phyloP scores from a whole-genome alignment of 2,888 invertebrate genomes.

The Pecten maximus region DNA sequence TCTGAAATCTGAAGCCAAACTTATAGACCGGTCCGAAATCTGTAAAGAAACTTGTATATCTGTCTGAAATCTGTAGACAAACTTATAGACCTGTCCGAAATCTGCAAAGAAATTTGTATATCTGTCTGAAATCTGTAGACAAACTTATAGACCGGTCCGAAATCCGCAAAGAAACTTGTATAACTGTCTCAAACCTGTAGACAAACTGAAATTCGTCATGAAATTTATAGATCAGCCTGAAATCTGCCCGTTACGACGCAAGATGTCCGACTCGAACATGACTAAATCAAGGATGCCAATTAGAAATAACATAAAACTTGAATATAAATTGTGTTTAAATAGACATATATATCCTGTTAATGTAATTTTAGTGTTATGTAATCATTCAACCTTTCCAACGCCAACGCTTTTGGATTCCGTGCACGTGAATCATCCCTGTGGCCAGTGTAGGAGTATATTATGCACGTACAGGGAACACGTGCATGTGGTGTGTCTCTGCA shows the following conservation, averaged over 20 bases:
- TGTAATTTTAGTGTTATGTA: not conserved
- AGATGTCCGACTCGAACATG: no score
- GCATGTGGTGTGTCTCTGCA: not conserved
- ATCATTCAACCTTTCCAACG: not conserved
- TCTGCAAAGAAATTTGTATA: not conserved
- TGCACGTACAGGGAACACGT: not conserved
- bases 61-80: not conserved
- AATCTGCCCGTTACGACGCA: no score
- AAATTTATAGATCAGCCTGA: not conserved
- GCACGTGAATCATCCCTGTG: not conserved
- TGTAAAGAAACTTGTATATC: not conserved
- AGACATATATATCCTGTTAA: not conserved
- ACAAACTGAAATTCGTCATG: not conserved
- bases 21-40: not conserved
- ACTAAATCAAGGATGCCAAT: no score
- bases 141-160: not conserved
- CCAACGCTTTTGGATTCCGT: not conserved
- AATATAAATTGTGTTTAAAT: not conserved
- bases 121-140: no score
- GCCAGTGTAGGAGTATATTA: not conserved
- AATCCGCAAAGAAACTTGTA: not conserved
- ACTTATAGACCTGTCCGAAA: not conserved
- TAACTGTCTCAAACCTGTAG: not conserved
- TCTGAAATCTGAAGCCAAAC: not conserved
- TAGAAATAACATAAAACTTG: not conserved